Evolutionary conservation across 64 coral and sea anemone genomes (phyloP).

Genomic region (Stylophora pistillata): DNA sequence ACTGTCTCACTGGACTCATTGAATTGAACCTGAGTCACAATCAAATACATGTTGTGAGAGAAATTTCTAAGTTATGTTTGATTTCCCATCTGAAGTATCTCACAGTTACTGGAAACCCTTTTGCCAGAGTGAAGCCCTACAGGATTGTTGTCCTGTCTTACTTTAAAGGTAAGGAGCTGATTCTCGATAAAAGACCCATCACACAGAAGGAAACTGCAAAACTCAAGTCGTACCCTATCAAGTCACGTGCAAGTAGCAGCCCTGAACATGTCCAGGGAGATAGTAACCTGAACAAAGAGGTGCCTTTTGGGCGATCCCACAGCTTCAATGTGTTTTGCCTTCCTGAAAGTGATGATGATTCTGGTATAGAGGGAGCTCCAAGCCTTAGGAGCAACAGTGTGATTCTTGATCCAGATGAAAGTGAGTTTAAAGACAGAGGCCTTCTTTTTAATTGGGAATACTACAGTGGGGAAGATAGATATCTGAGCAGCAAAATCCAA

Average conservation of each 20-base stretch:
- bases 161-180: conserved; percentile 79
- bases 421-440: not conserved
- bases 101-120: conserved; percentile 56
- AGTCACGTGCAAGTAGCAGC: conserved; percentile 45
- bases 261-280: conserved; percentile 23
- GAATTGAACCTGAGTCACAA: conserved; percentile 71
- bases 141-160: conserved; percentile 47
- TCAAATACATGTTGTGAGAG: conserved; percentile 42
- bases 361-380: conserved; percentile 55
- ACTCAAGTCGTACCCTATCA: conserved; percentile 34
- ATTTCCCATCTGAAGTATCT: conserved; percentile 84
- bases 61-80: conserved; percentile 59
- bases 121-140: conserved; percentile 64
- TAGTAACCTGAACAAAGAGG: not conserved
- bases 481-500: not conserved
- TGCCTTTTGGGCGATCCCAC: conserved; percentile 9
- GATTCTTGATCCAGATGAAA: not conserved
- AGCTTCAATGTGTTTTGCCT: conserved; percentile 29
- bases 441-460: conserved; percentile 55
- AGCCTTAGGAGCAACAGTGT: conserved; percentile 18
- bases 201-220: conserved; percentile 61
- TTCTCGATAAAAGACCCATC: conserved; percentile 74
- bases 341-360: conserved; percentile 56
- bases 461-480: not conserved
- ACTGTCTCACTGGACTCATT: conserved; percentile 82